Evolutionary conservation across 2,888 invertebrate species (phyloP).

Genomic region (Hymenopus coronatus): DNA sequence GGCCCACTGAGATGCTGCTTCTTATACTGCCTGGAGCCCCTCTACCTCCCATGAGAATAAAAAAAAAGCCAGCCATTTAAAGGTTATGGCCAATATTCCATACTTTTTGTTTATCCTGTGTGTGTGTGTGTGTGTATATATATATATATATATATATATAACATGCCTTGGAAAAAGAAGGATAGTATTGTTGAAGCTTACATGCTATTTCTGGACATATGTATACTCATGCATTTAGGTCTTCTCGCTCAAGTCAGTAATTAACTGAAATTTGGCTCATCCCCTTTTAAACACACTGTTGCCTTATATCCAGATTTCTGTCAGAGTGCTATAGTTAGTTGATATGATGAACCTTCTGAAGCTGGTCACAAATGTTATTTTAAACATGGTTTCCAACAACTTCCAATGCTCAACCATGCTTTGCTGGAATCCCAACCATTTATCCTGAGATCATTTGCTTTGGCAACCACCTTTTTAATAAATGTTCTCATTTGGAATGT

Average conservation of each 20-base stretch:
- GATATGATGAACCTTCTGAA: not conserved
- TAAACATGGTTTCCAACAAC: not conserved
- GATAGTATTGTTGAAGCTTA: too few relatives aligned
- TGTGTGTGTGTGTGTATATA: too few relatives aligned
- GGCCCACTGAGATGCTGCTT: too few relatives aligned
- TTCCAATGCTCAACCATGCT: not conserved
- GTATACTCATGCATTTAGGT: not conserved
- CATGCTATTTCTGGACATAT: too few relatives aligned
- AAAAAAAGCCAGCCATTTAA: too few relatives aligned
- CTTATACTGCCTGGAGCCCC: too few relatives aligned
- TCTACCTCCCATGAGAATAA: too few relatives aligned
- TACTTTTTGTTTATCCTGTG: too few relatives aligned
- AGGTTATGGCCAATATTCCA: too few relatives aligned
- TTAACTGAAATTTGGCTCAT: not conserved
- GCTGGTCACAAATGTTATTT: not conserved
- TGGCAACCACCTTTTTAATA: not conserved
- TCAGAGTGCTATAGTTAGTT: not conserved
- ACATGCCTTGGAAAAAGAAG: too few relatives aligned
- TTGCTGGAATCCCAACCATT: not conserved
- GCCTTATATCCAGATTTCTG: not conserved
- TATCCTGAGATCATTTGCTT: not conserved
- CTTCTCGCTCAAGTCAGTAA: not conserved
- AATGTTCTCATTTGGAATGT: not conserved
- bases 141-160: too few relatives aligned
- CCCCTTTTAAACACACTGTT: not conserved